These are phyloP conservation scores for Morone chrysops DNA, from an alignment of 2,113 vertebrate genomes.

Conservation along the genomic window DNA sequence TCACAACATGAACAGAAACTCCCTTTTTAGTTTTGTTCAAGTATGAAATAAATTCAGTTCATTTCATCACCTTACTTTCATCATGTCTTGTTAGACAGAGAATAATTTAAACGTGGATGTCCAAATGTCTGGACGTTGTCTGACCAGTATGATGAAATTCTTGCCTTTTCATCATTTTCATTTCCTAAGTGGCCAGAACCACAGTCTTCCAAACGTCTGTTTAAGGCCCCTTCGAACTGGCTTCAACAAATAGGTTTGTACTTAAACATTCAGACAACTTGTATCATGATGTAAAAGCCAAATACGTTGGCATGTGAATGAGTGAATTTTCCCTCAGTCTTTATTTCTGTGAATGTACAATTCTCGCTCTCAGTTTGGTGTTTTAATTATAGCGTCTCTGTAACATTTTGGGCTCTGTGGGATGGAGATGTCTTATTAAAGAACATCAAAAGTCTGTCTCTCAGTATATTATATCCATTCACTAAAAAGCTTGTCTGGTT, in stretches of 20 bases:
- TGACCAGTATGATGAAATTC: conserved; percentile 29
- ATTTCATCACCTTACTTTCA: conserved; percentile 40
- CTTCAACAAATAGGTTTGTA: neutral
- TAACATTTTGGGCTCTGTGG: neutral
- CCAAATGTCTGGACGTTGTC: conserved; percentile 2
- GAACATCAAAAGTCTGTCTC: conserved; percentile 9
- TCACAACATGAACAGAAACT: neutral
- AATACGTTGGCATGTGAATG: neutral
- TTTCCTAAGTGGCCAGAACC: neutral
- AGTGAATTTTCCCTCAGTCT: neutral
- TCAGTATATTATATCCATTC: neutral
- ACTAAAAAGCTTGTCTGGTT: neutral
- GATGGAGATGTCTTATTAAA: conserved; percentile 8
- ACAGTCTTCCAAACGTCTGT: neutral
- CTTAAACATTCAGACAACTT: neutral
- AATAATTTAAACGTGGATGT: conserved; percentile 23
- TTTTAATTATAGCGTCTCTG: neutral
- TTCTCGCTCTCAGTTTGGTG: neutral
- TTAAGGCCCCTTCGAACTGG: neutral
- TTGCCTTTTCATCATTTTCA: conserved; percentile 23
- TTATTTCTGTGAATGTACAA: neutral
- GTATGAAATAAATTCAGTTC: neutral
- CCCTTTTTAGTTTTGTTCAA: neutral
- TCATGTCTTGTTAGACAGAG: neutral
- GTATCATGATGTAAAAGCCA: neutral